Percentiles rank a stretch among this genome's conserved stretches.
Evolutionary conservation across 2,113 vertebrate species (phyloP).

Genomic region (Carassius carassius): DNA sequence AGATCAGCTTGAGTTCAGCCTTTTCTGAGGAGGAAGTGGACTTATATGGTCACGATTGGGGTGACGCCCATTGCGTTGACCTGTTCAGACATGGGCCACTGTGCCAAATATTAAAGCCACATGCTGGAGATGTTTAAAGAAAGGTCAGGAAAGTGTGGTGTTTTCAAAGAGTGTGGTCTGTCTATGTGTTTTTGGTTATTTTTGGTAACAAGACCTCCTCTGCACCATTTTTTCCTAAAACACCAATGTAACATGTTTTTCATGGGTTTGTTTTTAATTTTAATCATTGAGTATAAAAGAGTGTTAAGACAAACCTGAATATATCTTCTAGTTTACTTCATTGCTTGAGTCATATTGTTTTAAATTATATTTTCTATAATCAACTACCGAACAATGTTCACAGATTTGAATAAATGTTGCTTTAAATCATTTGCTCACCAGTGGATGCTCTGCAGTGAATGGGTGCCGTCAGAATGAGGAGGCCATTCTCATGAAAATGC

Average conservation of each 20-base stretch:
- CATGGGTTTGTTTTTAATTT: not conserved
- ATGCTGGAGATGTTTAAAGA: slow-evolving; percentile 17
- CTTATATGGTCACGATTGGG: slow-evolving; percentile 64
- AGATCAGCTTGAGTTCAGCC: slow-evolving; percentile 51
- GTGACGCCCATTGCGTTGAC: slow-evolving; percentile 5
- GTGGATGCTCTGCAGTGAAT: not conserved
- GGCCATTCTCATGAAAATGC: too few relatives aligned
- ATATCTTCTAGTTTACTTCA: not conserved
- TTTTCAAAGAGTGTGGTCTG: slow-evolving; percentile 27
- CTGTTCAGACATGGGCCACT: slow-evolving; percentile 17
- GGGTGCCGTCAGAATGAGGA: not conserved
- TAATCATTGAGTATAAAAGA: not conserved
- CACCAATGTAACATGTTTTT: slow-evolving; percentile 23
- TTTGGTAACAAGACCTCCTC: not conserved
- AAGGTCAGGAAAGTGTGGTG: slow-evolving; percentile 16
- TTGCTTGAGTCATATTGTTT: not conserved
- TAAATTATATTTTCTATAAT: not conserved
- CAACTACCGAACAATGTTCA: not conserved
- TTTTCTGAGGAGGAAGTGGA: slow-evolving; percentile 62
- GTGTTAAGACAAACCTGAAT: not conserved
- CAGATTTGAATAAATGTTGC: not conserved
- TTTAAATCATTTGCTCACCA: not conserved
- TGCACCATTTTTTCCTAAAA: not conserved
- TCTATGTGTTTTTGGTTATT: slow-evolving; percentile 1
- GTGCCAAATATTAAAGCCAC: slow-evolving; percentile 20